phyloP scores from a whole-genome alignment of 1,140 invertebrate genomes.

The Leptonema lineaticorne region DNA sequence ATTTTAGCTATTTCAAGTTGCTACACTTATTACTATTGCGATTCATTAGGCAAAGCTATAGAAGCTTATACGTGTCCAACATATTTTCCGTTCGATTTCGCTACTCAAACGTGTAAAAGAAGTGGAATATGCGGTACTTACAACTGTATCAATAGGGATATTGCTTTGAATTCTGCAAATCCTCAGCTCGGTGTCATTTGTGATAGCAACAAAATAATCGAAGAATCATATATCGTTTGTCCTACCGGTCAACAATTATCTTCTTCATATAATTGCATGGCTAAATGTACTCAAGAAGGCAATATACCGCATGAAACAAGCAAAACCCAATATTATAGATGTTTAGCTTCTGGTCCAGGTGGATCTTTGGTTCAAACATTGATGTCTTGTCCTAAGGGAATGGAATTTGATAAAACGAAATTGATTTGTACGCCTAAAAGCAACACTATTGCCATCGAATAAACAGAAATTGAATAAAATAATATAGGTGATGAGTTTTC shows the following conservation, averaged over 20 bases:
- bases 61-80: background rate
- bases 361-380: background rate
- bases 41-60: background rate
- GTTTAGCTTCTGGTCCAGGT: conserved; percentile 3
- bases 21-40: conserved; percentile 6
- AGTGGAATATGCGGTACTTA: background rate
- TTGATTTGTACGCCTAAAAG: background rate
- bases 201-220: background rate
- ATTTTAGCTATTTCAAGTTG: background rate
- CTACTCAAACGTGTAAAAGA: background rate
- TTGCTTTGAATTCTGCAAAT: background rate
- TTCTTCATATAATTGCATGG: background rate
- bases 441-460: no score
- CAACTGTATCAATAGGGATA: background rate
- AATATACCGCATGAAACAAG: conserved; percentile 14
- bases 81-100: conserved; percentile 13
- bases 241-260: background rate
- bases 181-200: background rate
- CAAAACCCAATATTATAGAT: background rate
- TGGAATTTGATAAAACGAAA: background rate
- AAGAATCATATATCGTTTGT: background rate
- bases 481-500: no score
- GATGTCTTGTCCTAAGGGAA: background rate
- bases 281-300: background rate
- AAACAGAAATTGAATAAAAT: no score